phyloP scores from a whole-genome alignment of 2,797 vertebrate species.

The Gymnopithys bicolor region DNA sequence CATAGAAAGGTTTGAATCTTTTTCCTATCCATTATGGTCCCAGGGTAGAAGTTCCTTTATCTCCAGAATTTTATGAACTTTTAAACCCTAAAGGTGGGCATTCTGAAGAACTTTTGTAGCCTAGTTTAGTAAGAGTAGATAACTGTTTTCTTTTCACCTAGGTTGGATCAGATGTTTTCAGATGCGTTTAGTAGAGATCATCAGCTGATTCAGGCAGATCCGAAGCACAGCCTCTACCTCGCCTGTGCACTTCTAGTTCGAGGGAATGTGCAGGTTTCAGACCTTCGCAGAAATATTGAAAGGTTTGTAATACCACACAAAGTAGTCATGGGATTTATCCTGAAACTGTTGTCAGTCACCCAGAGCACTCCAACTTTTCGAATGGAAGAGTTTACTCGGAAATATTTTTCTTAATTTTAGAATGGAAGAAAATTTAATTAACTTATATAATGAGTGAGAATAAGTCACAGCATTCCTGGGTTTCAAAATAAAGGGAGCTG shows the following conservation, averaged over 20 bases:
- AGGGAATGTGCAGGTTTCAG: slow-evolving; percentile 93
- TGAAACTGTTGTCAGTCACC: not conserved
- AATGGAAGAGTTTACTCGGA: not conserved
- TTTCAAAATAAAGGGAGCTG: not conserved
- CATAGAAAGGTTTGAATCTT: not conserved
- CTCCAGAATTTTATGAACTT: not conserved
- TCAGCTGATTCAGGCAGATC: slow-evolving; percentile 91
- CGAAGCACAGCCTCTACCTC: slow-evolving; percentile 89
- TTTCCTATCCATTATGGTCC: not conserved
- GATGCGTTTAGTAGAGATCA: slow-evolving; percentile 95
- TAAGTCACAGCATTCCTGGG: not conserved
- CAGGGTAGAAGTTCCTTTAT: not conserved
- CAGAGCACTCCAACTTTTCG: not conserved
- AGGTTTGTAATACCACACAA: slow-evolving; percentile 78
- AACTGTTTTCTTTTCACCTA: slow-evolving; percentile 56
- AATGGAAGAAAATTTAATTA: not conserved
- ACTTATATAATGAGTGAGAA: not conserved
- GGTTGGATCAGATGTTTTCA: slow-evolving; percentile 97
- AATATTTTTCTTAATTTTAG: not conserved
- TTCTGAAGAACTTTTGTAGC: not conserved
- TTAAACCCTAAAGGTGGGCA: not conserved
- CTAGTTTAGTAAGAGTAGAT: not conserved
- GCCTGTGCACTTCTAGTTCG: slow-evolving; percentile 93
- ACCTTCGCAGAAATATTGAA: slow-evolving; percentile 95
- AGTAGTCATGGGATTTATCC: not conserved